Percentiles rank a stretch among this genome's conserved stretches.
These are phyloP conservation scores for Lycodopsis pacificus DNA, from an alignment of 2,797 vertebrate species.

Conservation along the genomic window DNA sequence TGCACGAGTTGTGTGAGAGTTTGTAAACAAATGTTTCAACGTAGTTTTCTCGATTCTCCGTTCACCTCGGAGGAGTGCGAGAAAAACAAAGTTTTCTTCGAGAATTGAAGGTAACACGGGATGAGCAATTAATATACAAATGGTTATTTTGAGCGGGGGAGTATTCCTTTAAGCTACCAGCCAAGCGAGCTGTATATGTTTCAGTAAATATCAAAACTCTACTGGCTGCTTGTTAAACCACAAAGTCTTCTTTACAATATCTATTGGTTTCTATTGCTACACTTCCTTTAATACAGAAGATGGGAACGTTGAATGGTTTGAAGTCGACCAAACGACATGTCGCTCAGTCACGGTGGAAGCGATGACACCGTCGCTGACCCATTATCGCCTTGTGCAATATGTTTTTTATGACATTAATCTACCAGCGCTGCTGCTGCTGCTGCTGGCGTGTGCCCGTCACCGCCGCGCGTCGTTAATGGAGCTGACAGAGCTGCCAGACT, in stretches of 20 bases:
- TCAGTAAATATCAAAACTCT: neutral
- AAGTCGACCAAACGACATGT: neutral
- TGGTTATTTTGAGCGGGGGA: neutral
- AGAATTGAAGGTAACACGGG: too few species aligned
- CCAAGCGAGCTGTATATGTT: neutral
- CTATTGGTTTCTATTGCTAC: neutral
- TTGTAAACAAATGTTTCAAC: too few species aligned
- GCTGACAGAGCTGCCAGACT: conserved; percentile 52
- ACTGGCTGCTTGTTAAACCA: neutral
- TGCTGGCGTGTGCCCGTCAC: conserved; percentile 40
- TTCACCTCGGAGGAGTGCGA: too few species aligned
- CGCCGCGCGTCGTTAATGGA: conserved; percentile 33
- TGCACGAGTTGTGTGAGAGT: too few species aligned
- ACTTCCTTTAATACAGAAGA: neutral
- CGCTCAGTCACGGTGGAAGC: neutral
- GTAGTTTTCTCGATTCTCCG: too few species aligned
- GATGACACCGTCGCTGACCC: neutral
- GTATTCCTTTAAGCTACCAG: neutral
- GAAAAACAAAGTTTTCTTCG: too few species aligned
- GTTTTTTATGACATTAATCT: conserved; percentile 25
- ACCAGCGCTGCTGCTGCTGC: conserved; percentile 1
- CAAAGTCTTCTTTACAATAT: neutral
- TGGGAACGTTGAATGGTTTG: neutral
- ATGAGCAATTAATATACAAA: neutral
- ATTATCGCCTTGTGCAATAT: conserved; percentile 19